Evolutionary conservation across 2,888 invertebrate species (phyloP).

Genomic region (Acheta domesticus): DNA sequence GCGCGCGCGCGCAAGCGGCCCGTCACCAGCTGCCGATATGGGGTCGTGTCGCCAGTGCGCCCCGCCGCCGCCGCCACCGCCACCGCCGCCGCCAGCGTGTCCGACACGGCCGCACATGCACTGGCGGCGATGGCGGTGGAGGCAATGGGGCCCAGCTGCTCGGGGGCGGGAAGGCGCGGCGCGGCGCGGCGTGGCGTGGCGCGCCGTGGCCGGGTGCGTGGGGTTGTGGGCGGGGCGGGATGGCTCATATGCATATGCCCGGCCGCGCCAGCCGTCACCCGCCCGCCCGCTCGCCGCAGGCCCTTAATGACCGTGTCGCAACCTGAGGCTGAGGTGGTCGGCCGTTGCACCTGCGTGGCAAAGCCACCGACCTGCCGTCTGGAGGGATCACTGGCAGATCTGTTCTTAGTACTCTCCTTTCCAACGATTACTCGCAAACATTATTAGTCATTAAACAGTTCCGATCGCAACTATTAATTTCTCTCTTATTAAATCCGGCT

Average conservation of each 20-base stretch:
- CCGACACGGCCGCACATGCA: constrained; percentile 18
- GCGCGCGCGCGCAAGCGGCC: neutral
- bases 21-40: constrained; percentile 2
- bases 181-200: neutral
- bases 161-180: neutral
- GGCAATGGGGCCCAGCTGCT: neutral
- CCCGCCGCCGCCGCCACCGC: neutral
- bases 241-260: neutral
- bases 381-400: too few relatives aligned
- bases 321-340: neutral
- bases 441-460: too few relatives aligned
- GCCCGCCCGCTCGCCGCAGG: neutral
- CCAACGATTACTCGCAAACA: too few relatives aligned
- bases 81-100: neutral
- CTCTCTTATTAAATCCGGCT: too few relatives aligned
- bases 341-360: neutral
- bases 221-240: neutral
- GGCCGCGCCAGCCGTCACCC: neutral
- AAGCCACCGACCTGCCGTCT: too few relatives aligned
- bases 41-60: neutral
- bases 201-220: neutral
- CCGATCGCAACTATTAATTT: too few relatives aligned
- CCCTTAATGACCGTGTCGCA: constrained; percentile 8
- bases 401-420: too few relatives aligned
- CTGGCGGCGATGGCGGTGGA: neutral